These are phyloP conservation scores for Cettia cetti DNA, from an alignment of 2,113 vertebrate genomes.

Conservation along the genomic window DNA sequence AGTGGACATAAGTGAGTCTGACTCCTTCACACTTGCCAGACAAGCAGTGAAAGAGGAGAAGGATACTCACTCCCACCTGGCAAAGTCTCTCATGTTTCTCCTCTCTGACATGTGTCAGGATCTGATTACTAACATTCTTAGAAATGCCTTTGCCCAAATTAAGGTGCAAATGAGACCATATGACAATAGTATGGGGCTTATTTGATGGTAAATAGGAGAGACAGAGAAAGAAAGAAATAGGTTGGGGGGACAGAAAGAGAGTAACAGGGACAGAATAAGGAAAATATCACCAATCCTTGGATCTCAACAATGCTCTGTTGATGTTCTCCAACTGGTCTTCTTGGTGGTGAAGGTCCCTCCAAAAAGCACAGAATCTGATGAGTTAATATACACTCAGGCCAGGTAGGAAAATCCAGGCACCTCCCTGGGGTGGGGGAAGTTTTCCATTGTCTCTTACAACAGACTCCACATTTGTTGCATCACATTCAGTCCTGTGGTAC, in stretches of 20 bases:
- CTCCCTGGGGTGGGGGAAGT: too few species aligned
- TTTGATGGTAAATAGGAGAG: too few species aligned
- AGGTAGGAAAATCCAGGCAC: background rate
- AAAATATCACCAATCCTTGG: background rate
- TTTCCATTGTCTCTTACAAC: background rate
- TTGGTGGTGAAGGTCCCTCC: too few species aligned
- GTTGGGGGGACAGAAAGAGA: background rate
- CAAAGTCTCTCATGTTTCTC: background rate
- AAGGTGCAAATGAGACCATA: background rate
- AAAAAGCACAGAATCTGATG: background rate
- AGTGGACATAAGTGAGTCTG: background rate
- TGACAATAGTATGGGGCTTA: too few species aligned
- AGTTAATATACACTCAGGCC: background rate
- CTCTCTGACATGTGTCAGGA: background rate
- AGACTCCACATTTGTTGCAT: background rate
- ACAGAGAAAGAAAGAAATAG: background rate
- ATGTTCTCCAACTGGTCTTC: background rate
- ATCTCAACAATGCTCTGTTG: fast-evolving
- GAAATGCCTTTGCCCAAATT: background rate
- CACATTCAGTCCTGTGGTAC: too few species aligned
- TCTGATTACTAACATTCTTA: background rate
- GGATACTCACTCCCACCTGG: fast-evolving
- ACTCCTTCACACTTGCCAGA: background rate
- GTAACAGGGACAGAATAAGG: background rate
- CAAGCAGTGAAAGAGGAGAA: background rate